Percentiles rank a stretch among this genome's conserved stretches.
Evolutionary conservation across 2,797 vertebrate species (phyloP).

Genomic region (Acridotheres tristis): DNA sequence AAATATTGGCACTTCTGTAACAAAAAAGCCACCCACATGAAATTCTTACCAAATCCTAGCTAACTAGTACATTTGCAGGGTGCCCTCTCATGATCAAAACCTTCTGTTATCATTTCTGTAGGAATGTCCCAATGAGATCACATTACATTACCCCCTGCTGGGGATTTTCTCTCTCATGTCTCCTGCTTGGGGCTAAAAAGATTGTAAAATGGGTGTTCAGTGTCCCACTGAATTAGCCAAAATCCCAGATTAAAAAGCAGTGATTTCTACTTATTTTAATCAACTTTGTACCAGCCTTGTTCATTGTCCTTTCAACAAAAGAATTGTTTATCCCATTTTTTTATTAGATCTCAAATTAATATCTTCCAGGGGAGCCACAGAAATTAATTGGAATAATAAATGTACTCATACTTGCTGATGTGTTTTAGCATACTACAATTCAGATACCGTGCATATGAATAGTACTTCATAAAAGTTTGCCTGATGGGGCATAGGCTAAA

Average conservation of each 20-base stretch:
- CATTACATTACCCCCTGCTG: conserved; percentile 16
- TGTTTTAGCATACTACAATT: neutral
- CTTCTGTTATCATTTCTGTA: conserved; percentile 12
- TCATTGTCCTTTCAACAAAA: conserved; percentile 36
- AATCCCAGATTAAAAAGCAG: neutral
- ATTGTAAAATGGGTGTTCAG: conserved; percentile 25
- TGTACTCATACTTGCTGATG: neutral
- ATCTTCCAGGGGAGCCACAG: neutral
- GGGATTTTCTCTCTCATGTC: conserved; percentile 22
- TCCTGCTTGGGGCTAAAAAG: conserved; percentile 40
- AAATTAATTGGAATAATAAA: conserved; percentile 16
- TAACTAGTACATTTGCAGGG: neutral
- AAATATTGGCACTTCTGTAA: neutral
- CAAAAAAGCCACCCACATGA: neutral
- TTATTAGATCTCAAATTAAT: conserved; percentile 28
- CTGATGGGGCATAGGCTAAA: neutral
- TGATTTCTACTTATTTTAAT: conserved; percentile 23
- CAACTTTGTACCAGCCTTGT: neutral
- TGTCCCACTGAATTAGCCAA: conserved; percentile 26
- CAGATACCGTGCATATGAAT: neutral
- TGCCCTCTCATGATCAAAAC: conserved; percentile 39
- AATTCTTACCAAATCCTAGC: neutral
- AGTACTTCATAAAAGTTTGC: conserved; percentile 6
- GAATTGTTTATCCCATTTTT: conserved; percentile 31
- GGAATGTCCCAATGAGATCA: conserved; percentile 7